Conservation (phyloP, 2,888 invertebrate species). For the Agriopis leucophaearia region DNA sequence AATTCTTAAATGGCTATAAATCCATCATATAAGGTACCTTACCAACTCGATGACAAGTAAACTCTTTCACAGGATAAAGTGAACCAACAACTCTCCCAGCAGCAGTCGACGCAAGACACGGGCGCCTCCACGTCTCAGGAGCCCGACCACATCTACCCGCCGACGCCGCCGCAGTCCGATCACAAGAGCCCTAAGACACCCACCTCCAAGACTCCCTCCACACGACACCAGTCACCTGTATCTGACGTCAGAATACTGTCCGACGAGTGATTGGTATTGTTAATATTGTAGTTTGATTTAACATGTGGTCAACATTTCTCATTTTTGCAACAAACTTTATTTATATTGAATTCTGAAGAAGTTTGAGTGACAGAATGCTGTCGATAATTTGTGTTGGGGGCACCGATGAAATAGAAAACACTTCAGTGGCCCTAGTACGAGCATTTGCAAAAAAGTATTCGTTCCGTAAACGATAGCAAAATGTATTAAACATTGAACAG, state of each 20-base stretch:
- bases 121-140: conserved; percentile 57
- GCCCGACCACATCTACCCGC: conserved; percentile 71
- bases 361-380: too few species aligned
- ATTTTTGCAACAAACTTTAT: neutral
- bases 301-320: neutral
- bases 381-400: too few species aligned
- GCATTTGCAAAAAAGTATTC: too few species aligned
- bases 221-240: conserved; percentile 54
- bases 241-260: conserved; percentile 54
- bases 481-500: too few species aligned
- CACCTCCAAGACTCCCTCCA: conserved; percentile 70
- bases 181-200: conserved; percentile 79
- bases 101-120: conserved; percentile 54
- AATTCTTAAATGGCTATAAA: too few species aligned
- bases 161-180: conserved; percentile 79
- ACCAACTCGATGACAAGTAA: neutral
- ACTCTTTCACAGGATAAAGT: conserved; percentile 69
- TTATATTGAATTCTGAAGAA: too few species aligned
- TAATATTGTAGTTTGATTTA: neutral
- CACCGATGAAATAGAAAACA: too few species aligned
- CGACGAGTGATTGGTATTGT: conserved; percentile 45
- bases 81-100: conserved; percentile 67
- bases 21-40: too few species aligned
- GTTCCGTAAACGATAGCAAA: too few species aligned
- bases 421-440: too few species aligned